Evolutionary conservation across 2,888 invertebrate genomes (phyloP), one percentile per base, ranked within the genome.

Genomic region (Branchellion lobata): DNA sequence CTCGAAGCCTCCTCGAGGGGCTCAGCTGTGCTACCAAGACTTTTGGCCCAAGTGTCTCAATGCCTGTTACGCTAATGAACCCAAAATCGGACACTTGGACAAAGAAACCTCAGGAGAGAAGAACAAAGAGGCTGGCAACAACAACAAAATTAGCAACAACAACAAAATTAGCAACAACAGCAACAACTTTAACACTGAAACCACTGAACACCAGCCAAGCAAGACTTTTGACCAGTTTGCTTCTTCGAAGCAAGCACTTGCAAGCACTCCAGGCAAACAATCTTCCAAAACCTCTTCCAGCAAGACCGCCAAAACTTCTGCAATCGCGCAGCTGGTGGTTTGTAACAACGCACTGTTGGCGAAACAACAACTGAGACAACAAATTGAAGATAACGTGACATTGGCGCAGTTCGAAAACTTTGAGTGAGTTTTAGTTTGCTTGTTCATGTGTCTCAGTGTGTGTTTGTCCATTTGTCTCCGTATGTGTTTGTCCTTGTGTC

Each of bases 401-500:
- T 53, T 61, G 31, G 79, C 74, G n/a, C 79, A 79, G 75, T 79
- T 79, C 31, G 79, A 79, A 40, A 79, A 65, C 74, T 79, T 79
- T 68, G 79, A 79, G 79, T 79, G 11, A 61, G 79, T 79, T 1
- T 11, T 40, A 24, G 75, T n/a, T n/a, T n/a, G n/a, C n/a, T 53
- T 18, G 18, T 29, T 24, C 14, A 27, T 29, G 21, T 71, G 71
- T 29, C 8, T 61, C 61, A 57, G n/a, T n/a, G n/a, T n/a, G n/a
- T n/a, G n/a, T n/a, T n/a, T n/a, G n/a, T n/a, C n/a, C n/a, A n/a
- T n/a, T n/a, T n/a, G n/a, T n/a, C n/a, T n/a, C n/a, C n/a, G n/a
- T n/a, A n/a, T n/a, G n/a, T n/a, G n/a, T n/a, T n/a, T n/a, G n/a
- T n/a, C n/a, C n/a, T n/a, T n/a, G n/a, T n/a, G n/a, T n/a, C n/a